phyloP scores from a whole-genome alignment of 2,888 invertebrate genomes.

The Drosophila paracracens region DNA sequence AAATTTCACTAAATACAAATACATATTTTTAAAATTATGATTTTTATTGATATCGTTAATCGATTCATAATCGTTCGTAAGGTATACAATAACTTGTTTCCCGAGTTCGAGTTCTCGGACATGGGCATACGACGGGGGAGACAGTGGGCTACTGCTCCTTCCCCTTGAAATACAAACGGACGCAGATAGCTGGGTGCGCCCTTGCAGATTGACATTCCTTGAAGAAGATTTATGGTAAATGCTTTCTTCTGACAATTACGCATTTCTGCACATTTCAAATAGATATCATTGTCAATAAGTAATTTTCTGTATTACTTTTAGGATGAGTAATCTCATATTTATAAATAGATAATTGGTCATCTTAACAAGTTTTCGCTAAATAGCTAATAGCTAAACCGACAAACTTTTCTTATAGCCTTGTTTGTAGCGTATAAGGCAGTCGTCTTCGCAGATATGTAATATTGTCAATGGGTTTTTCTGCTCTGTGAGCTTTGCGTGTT shows the following conservation, averaged over 20 bases:
- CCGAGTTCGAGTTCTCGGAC: neutral
- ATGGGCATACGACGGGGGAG: neutral
- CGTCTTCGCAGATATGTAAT: slow-evolving; percentile 3
- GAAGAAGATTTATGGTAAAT: neutral
- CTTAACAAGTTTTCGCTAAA: neutral
- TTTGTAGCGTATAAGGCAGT: slow-evolving; percentile 24
- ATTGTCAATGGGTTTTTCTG: slow-evolving; percentile 3
- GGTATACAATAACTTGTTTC: neutral
- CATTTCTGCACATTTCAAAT: neutral
- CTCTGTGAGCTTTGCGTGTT: slow-evolving; percentile 61
- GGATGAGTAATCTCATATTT: neutral
- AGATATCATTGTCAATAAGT: neutral
- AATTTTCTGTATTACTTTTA: neutral
- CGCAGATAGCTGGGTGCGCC: neutral
- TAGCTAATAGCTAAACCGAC: neutral
- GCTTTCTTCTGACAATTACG: neutral
- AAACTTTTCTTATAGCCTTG: neutral
- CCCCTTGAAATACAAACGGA: neutral
- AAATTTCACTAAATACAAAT: neutral
- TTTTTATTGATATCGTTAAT: neutral
- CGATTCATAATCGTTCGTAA: neutral
- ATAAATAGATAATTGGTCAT: neutral
- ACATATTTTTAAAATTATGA: neutral
- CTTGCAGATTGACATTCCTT: neutral
- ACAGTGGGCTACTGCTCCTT: no score